These are phyloP conservation scores for Capricornis sumatraensis DNA, from an alignment of 2,113 vertebrate genomes.

Conservation along the genomic window DNA sequence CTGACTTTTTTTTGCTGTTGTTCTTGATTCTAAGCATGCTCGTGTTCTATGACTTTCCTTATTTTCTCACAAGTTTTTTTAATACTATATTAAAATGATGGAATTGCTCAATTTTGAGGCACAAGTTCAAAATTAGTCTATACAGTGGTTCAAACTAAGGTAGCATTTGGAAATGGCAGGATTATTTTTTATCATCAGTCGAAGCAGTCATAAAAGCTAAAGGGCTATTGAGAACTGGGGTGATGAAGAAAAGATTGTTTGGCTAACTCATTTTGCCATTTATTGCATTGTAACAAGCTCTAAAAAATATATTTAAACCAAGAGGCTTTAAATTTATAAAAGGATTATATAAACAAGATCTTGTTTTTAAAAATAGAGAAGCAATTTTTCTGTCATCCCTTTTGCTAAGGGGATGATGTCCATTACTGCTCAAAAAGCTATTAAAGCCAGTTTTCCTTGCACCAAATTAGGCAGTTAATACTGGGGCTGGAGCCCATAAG, in stretches of 20 bases:
- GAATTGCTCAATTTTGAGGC: background rate
- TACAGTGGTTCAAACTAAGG: slow-evolving; percentile 2
- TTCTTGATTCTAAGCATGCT: slow-evolving; percentile 21
- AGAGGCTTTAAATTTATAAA: slow-evolving; percentile 35
- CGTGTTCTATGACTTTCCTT: slow-evolving; percentile 24
- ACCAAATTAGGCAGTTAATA: background rate
- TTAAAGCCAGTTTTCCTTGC: slow-evolving; percentile 39
- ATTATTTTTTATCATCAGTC: background rate
- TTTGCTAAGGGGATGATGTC: slow-evolving; percentile 18
- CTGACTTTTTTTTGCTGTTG: slow-evolving; percentile 9
- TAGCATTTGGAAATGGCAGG: background rate
- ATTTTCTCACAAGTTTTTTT: background rate
- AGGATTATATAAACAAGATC: slow-evolving; percentile 36
- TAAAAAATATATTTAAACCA: background rate
- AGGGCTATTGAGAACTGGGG: background rate
- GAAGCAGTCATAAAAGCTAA: slow-evolving; percentile 2
- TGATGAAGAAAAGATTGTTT: background rate
- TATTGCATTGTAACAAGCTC: background rate
- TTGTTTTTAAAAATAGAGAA: slow-evolving; percentile 38
- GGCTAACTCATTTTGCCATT: background rate
- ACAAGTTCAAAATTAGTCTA: background rate
- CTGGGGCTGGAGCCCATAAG: background rate
- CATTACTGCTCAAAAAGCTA: slow-evolving; percentile 42
- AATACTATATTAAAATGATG: slow-evolving; percentile 26
- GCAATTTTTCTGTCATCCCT: slow-evolving; percentile 8